A percentile compares a stretch with the other conserved stretches of the same genome.
These are phyloP conservation scores for Apodemia zela DNA, from an alignment of 2,888 invertebrate species.

Conservation along the genomic window DNA sequence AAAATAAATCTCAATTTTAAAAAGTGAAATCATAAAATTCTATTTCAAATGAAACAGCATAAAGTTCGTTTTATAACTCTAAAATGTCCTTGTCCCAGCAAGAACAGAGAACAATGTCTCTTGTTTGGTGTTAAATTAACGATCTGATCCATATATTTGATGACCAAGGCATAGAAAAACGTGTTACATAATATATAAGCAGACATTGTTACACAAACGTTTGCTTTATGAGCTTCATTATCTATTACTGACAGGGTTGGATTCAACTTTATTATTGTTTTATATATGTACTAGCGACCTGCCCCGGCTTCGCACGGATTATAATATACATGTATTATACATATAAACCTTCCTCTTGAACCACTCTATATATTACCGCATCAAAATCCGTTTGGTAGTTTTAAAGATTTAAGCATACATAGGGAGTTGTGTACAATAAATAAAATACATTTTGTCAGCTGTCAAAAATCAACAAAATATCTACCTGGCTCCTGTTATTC, in stretches of 20 bases:
- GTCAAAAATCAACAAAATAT: too few relatives aligned
- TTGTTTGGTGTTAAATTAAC: constrained; percentile 11
- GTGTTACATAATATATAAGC: constrained; percentile 10
- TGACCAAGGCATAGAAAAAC: background rate
- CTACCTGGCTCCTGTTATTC: too few relatives aligned
- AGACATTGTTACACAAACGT: constrained; percentile 5
- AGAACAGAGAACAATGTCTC: constrained; percentile 7
- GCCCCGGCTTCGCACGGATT: too few relatives aligned
- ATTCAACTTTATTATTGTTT: background rate
- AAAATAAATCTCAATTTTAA: background rate
- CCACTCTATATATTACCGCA: too few relatives aligned
- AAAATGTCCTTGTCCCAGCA: background rate
- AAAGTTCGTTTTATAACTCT: background rate
- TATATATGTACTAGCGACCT: too few relatives aligned
- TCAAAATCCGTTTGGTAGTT: too few relatives aligned
- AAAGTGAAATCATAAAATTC: background rate
- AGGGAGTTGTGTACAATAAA: too few relatives aligned
- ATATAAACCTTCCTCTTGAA: too few relatives aligned
- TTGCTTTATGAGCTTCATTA: constrained; percentile 3
- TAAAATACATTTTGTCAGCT: too few relatives aligned
- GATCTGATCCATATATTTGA: constrained; percentile 11
- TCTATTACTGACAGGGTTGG: background rate
- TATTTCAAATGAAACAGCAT: background rate
- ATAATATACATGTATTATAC: too few relatives aligned
- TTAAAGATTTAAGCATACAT: too few relatives aligned